These are phyloP conservation scores for Mohoua ochrocephala DNA, from an alignment of 2,113 vertebrate species.

Conservation along the genomic window DNA sequence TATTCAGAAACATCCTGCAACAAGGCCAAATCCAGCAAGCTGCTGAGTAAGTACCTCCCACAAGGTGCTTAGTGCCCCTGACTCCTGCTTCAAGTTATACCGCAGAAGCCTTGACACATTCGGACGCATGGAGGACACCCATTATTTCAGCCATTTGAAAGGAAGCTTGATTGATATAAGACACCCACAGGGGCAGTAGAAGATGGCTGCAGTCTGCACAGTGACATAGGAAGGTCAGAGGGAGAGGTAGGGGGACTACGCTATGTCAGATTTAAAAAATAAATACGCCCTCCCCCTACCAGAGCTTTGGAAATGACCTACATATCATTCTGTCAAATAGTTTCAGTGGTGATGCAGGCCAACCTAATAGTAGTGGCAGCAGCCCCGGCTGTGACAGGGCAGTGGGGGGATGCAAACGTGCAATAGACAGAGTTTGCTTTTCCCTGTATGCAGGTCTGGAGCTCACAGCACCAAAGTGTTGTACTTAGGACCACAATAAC, in stretches of 20 bases:
- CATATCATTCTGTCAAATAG: not conserved
- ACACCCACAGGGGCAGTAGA: constrained; percentile 48
- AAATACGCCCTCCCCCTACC: not conserved
- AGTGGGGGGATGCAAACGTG: not conserved
- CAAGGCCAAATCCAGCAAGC: constrained; percentile 6
- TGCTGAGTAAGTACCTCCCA: constrained; percentile 48
- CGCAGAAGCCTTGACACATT: constrained; percentile 30
- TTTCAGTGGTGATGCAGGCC: not conserved
- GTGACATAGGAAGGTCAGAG: constrained; percentile 51
- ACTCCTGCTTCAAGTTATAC: constrained; percentile 26
- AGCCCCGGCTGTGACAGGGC: not conserved
- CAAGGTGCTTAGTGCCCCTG: not conserved
- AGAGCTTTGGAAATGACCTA: not conserved
- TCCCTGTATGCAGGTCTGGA: accelerated
- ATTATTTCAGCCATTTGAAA: constrained; percentile 54
- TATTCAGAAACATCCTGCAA: not conserved
- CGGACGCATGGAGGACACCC: constrained; percentile 42
- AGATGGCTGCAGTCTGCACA: constrained; percentile 10
- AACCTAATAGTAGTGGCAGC: not conserved
- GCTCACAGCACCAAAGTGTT: not conserved
- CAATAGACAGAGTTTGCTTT: not conserved
- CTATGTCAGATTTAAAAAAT: not conserved
- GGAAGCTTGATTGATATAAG: constrained; percentile 56
- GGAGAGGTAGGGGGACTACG: not conserved
- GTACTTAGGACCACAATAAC: not conserved